A percentile compares a stretch with the other conserved stretches of the same genome.
Evolutionary conservation across 1,140 invertebrate genomes (phyloP).

Genomic region (Drosophila suzukii): DNA sequence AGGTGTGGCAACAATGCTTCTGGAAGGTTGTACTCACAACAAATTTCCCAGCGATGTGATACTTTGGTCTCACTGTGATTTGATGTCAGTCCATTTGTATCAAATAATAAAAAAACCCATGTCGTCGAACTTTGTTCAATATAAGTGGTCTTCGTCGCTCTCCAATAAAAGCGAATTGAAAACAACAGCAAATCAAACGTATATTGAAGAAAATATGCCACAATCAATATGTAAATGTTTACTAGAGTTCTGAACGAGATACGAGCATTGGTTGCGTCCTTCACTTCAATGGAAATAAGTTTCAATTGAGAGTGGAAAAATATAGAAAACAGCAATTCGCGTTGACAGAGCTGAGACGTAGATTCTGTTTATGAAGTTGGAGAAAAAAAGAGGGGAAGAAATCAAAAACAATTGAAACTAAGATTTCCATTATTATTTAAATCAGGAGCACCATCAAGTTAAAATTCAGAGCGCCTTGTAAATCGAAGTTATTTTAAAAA

Average conservation of each 20-base stretch:
- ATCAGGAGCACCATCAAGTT: no score
- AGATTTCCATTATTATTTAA: neutral
- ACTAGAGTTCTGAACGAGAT: slow-evolving; percentile 42
- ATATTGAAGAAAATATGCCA: slow-evolving; percentile 60
- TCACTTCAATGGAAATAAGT: slow-evolving; percentile 63
- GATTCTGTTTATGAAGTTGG: neutral
- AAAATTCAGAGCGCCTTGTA: no score
- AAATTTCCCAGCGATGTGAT: slow-evolving; percentile 2
- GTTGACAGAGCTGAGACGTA: slow-evolving; percentile 11
- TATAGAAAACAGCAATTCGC: slow-evolving; percentile 35
- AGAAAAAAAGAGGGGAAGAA: neutral
- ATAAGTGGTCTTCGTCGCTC: slow-evolving; percentile 14
- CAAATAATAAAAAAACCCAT: slow-evolving; percentile 55
- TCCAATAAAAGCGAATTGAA: slow-evolving; percentile 72
- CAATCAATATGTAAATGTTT: slow-evolving; percentile 76
- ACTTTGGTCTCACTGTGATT: slow-evolving; percentile 18
- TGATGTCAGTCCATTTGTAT: slow-evolving; percentile 10
- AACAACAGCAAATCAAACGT: slow-evolving; percentile 33
- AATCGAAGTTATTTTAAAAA: no score
- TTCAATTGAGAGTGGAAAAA: slow-evolving; percentile 52
- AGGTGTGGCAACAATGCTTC: slow-evolving; percentile 47
- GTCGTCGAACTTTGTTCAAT: slow-evolving; percentile 65
- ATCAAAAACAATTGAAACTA: neutral
- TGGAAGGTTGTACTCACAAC: slow-evolving; percentile 50
- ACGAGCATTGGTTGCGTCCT: slow-evolving; percentile 46